Evolutionary conservation across 2,797 vertebrate genomes (phyloP).

Genomic region (Pseudomugil gertrudae): DNA sequence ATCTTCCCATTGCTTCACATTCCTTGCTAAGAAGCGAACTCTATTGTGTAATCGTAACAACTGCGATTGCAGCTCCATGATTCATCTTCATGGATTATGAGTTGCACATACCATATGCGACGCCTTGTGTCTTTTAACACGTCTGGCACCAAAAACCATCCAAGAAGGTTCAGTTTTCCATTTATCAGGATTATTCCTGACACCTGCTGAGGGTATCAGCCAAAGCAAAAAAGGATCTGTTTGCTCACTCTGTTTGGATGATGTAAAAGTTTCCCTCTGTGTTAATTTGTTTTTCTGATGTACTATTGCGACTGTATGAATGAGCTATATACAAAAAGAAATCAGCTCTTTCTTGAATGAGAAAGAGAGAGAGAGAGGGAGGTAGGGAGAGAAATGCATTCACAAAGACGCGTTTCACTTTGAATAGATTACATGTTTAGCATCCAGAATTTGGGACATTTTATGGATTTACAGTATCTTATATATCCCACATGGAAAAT

Average conservation of each 20-base stretch:
- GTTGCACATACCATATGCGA: slow-evolving; percentile 41
- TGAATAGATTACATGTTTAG: too few species aligned
- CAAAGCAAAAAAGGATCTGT: slow-evolving; percentile 50
- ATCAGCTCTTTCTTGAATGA: too few species aligned
- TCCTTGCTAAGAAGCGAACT: slow-evolving; percentile 35
- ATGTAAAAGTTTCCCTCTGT: not conserved
- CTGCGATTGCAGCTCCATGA: slow-evolving; percentile 52
- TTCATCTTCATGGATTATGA: slow-evolving; percentile 63
- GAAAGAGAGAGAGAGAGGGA: too few species aligned
- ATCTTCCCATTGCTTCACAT: slow-evolving; percentile 33
- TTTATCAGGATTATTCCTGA: slow-evolving; percentile 65
- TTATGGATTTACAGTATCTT: too few species aligned
- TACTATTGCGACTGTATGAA: too few species aligned
- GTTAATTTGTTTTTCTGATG: not conserved
- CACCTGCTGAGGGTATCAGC: slow-evolving; percentile 55
- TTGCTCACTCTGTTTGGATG: slow-evolving; percentile 36
- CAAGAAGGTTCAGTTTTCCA: slow-evolving; percentile 53
- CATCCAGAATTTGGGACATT: too few species aligned
- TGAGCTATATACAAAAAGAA: too few species aligned
- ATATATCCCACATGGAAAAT: too few species aligned
- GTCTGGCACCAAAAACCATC: slow-evolving; percentile 55
- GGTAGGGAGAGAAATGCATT: too few species aligned
- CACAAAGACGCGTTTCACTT: too few species aligned
- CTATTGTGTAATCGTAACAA: slow-evolving; percentile 60
- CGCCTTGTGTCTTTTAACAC: slow-evolving; percentile 30